These are phyloP conservation scores for Urocolius indicus DNA, from an alignment of 2,113 vertebrate genomes.

Conservation along the genomic window DNA sequence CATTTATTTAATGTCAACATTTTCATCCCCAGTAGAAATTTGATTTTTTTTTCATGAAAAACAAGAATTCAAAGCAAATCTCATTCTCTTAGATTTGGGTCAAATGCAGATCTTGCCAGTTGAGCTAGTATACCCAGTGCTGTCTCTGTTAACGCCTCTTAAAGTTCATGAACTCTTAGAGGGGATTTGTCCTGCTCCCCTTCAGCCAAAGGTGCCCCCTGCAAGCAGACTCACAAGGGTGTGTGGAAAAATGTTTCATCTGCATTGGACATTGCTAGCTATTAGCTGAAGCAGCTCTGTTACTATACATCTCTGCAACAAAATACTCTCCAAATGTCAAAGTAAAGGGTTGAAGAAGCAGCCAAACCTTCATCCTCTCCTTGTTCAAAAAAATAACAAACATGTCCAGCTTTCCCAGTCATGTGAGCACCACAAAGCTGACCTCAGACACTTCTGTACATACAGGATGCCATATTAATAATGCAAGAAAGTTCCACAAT, in stretches of 20 bases:
- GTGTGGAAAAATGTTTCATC: not conserved
- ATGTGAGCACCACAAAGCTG: not conserved
- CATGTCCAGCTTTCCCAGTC: not conserved
- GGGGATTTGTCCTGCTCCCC: not conserved
- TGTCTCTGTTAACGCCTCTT: not conserved
- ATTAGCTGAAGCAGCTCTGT: not conserved
- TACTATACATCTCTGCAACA: not conserved
- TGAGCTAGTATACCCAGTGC: too few relatives aligned
- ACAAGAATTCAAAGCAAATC: not conserved
- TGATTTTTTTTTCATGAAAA: not conserved
- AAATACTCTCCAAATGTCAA: not conserved
- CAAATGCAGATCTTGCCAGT: not conserved
- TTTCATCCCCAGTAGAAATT: not conserved
- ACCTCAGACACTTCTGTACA: not conserved
- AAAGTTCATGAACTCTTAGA: not conserved
- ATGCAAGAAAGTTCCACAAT: not conserved
- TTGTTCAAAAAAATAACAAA: not conserved
- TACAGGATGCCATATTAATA: not conserved
- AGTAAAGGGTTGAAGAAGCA: not conserved
- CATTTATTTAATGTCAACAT: not conserved
- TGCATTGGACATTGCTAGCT: not conserved
- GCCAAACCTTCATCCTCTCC: not conserved
- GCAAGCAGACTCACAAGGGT: not conserved
- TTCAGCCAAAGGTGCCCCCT: not conserved
- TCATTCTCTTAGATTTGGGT: not conserved